Base-by-base conservation (phyloP, 2,797 vertebrate genomes). In the Lateolabrax maculatus region DNA sequence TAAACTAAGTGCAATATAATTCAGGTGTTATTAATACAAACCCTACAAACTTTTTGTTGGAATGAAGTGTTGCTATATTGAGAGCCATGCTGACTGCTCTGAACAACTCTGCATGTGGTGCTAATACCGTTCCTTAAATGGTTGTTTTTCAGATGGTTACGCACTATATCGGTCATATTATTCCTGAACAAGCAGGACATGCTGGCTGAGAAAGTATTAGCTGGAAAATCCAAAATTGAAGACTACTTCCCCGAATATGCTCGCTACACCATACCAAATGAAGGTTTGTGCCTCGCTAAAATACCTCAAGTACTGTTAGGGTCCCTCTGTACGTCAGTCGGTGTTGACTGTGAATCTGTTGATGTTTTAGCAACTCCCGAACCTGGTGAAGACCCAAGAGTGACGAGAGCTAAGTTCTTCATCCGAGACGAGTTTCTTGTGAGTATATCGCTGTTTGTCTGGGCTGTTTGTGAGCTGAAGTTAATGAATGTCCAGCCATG, bases 151-250 rank as follows among this genome's bases (percentile, higher is more conserved):
- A 99, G 98, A 95, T 99, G 98, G 98, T 95, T 99, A 94, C 96
- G 98, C 92, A 99, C 98, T 88, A 99, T 99, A 94, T 99, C 98
- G 58, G 97, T 99, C 93, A 99, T 99, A 93, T 94, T 99, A 89
- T 99, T 99, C 95, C 95, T 99, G 89, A 99, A 99, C 95, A 99
- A 99, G 92, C 98, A 99, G 92, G 98, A 99, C 92, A 98, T 99
- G 97, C 94, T 99, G 92, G 98, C 98, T 90, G 98, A 99, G 93
- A 99, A 99, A 92, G 98, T 99, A 93, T 96, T 99, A 95, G 98
- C 98, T 89, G 98, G 98, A 92, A 99, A 99, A 93, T 99, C 98
- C 94, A 99, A 97, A 96, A 99, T 99, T 37, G 98, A 99, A 95
- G 98, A 99, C 95, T 99, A 99, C 93, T 99, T 99, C 89, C 98